Conservation (phyloP, 2,888 invertebrate genomes). For the Synergus gifuensis region DNA sequence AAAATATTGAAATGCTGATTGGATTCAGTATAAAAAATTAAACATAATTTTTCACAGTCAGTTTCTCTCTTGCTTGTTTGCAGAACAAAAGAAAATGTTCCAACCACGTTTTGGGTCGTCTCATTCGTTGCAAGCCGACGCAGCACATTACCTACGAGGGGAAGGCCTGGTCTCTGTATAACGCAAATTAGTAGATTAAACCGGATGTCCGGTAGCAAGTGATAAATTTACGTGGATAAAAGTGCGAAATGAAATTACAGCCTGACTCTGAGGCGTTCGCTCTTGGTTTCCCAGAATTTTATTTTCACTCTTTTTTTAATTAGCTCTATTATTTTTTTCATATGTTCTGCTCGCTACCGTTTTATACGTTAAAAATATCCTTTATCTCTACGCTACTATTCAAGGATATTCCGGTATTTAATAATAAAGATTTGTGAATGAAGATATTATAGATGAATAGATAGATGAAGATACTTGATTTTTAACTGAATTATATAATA, state of each 20-base stretch:
- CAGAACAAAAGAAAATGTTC: slow-evolving; percentile 16
- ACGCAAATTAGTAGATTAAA: slow-evolving; percentile 42
- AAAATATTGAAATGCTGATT: neutral
- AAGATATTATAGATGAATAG: no score
- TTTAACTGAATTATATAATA: no score
- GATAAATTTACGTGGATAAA: slow-evolving; percentile 40
- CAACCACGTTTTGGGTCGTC: slow-evolving; percentile 29
- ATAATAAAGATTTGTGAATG: no score
- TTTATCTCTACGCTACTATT: neutral
- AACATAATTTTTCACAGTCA: slow-evolving; percentile 7
- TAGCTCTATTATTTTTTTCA: slow-evolving; percentile 32
- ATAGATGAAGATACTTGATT: no score
- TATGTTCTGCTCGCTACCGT: slow-evolving; percentile 16
- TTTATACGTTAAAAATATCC: neutral
- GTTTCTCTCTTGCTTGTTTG: neutral
- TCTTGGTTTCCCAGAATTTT: slow-evolving; percentile 29
- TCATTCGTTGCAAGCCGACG: slow-evolving; percentile 33
- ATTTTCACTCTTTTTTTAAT: slow-evolving; percentile 28
- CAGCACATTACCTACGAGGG: slow-evolving; percentile 38
- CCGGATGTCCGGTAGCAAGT: slow-evolving; percentile 41
- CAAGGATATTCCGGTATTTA: no score
- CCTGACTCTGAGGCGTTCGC: slow-evolving; percentile 35
- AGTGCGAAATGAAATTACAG: slow-evolving; percentile 39
- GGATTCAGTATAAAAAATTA: neutral
- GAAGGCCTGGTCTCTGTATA: slow-evolving; percentile 28